Evolutionary conservation across 1,140 invertebrate species (phyloP), one percentile per base, ranked within the genome.

Genomic region (Diabrotica undecimpunctata): DNA sequence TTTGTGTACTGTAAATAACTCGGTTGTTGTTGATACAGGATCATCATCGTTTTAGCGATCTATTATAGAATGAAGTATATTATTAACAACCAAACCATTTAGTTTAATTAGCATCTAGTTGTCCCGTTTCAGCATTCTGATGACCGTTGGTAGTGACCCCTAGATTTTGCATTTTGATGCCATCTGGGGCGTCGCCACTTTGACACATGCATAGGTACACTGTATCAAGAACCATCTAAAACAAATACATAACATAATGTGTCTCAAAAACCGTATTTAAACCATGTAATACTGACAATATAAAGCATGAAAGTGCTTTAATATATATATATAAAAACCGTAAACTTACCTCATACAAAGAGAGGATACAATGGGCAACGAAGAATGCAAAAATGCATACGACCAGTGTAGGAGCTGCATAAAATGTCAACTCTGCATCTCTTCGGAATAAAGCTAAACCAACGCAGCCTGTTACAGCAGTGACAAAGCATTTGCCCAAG

Each of bases 201-300:
- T 96, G 94, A 81, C 96, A 94, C 73, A 98, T 93, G 77, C 96
- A 98, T 41, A 98, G 80, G 79, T 98, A 94, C 35, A 98, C 79
- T 0, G 96, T 95, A 78, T 98, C 96, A 9, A 98, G 92, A 0
- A 96, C 90, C 86, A 96, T 96, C 94, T 97, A 72, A 11, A 82
- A 81, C 9, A 62, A 54, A 36, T 35, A 25, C 14, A 25, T 25
- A 25, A 4, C 25, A 2, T 25, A 25, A 25, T 25, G 1, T 25
- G 25, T 25, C 1, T 25, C 25, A 25, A 25, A 25, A 25, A 1
- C 25, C 25, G 1, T 25, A 25, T 25, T 25, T 25, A 25, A 25
- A 25, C 25, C 25, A 25, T 2, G 25, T 4, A 25, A 25, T 25
- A 25, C 4, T 25, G 25, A 25, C 25, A 25, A 25, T 25, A 4